phyloP scores from a whole-genome alignment of 2,113 vertebrate genomes.

The Aspiorhynchus laticeps region DNA sequence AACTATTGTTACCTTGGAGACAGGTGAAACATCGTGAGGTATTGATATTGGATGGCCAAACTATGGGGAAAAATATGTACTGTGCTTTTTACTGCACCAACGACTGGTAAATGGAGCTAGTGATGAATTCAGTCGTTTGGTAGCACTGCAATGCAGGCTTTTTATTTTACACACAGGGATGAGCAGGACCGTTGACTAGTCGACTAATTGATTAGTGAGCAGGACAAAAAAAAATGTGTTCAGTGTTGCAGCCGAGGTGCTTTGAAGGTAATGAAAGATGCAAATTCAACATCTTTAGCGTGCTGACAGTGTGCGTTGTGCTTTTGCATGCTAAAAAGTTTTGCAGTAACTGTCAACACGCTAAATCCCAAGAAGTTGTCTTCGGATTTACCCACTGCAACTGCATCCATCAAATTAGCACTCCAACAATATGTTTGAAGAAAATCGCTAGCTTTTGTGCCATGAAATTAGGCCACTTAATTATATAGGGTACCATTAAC shows the following conservation, averaged over 20 bases:
- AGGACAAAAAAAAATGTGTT: too few species aligned
- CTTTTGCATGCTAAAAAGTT: neutral
- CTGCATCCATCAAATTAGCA: neutral
- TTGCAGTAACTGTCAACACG: neutral
- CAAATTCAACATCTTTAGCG: neutral
- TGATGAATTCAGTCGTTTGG: neutral
- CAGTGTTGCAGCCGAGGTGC: neutral
- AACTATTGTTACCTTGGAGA: constrained; percentile 18
- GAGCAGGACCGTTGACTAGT: neutral
- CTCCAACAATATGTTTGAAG: neutral
- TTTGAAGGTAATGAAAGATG: neutral
- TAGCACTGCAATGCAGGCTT: neutral
- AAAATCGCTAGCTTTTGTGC: too few species aligned
- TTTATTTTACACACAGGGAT: neutral
- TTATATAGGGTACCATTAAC: neutral
- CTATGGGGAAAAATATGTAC: neutral
- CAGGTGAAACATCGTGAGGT: neutral
- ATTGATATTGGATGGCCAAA: neutral
- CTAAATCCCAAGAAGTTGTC: neutral
- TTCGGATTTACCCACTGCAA: neutral
- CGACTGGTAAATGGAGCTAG: neutral
- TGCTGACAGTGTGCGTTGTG: neutral
- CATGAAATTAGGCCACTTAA: neutral
- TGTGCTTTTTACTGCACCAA: neutral
- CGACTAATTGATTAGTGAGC: neutral